phyloP scores from a whole-genome alignment of 2,888 invertebrate species.

The Xanthorhoe designata region DNA sequence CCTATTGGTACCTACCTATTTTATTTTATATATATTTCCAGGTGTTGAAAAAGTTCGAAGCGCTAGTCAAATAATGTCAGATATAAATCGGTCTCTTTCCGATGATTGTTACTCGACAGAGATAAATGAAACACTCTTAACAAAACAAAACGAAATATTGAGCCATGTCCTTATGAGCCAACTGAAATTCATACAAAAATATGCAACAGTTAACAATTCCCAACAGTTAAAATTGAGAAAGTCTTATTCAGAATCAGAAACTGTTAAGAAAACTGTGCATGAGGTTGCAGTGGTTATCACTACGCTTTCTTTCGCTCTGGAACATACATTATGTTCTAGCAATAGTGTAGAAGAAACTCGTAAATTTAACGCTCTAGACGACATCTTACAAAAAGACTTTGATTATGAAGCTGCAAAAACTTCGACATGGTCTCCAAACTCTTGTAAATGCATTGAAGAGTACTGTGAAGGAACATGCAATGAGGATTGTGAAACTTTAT shows the following conservation, averaged over 20 bases:
- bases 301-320: conserved; percentile 55
- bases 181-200: conserved; percentile 55
- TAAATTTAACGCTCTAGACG: conserved; percentile 18
- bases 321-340: conserved; percentile 56
- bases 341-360: conserved; percentile 18
- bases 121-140: conserved; percentile 45
- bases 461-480: conserved; percentile 57
- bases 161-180: conserved; percentile 55
- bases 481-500: conserved; percentile 59
- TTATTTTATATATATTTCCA: conserved; percentile 46
- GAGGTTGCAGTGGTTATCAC: conserved; percentile 59
- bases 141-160: conserved; percentile 53
- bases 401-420: conserved; percentile 7
- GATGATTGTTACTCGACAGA: conserved; percentile 52
- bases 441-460: conserved; percentile 58
- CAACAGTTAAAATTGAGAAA: conserved; percentile 13
- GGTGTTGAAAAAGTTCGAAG: conserved; percentile 54
- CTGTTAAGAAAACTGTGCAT: conserved; percentile 45
- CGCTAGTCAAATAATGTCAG: conserved; percentile 52
- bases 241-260: conserved; percentile 17
- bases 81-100: conserved; percentile 52
- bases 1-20: no score
- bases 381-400: background rate
- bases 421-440: conserved; percentile 46
- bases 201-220: conserved; percentile 29